These are phyloP conservation scores for Dendroctonus valens DNA, from an alignment of 1,140 invertebrate genomes.

Conservation along the genomic window DNA sequence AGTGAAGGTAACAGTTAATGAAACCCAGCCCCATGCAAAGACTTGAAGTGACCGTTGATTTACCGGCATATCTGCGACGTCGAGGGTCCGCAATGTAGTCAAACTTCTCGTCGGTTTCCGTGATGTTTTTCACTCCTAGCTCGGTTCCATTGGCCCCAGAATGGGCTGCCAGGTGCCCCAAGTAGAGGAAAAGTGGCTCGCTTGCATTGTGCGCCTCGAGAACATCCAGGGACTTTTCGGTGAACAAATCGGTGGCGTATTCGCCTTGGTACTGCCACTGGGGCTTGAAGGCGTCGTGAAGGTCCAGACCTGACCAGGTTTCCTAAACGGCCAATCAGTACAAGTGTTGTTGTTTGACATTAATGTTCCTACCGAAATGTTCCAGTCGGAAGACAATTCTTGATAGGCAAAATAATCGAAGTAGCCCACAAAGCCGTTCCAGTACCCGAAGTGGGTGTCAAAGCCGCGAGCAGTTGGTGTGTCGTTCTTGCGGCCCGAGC, in stretches of 20 bases:
- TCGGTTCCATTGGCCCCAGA: constrained; percentile 65
- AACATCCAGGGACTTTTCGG: constrained; percentile 66
- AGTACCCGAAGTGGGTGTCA: constrained; percentile 65
- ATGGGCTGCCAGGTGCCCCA: constrained; percentile 80
- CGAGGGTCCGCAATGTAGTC: constrained; percentile 70
- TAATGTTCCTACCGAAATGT: constrained; percentile 9
- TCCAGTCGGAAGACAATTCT: constrained; percentile 8
- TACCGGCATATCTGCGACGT: constrained; percentile 76
- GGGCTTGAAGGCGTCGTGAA: constrained; percentile 39
- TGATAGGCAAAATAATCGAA: constrained; percentile 58
- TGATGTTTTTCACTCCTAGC: constrained; percentile 69
- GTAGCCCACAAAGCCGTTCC: constrained; percentile 58
- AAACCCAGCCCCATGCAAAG: not conserved
- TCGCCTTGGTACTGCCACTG: constrained; percentile 58
- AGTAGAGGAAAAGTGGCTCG: constrained; percentile 73
- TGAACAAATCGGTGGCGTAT: constrained; percentile 79
- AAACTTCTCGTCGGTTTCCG: constrained; percentile 72
- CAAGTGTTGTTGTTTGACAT: not conserved
- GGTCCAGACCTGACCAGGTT: constrained; percentile 38
- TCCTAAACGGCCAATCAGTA: not conserved
- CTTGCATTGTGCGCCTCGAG: constrained; percentile 63
- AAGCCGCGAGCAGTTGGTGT: constrained; percentile 63
- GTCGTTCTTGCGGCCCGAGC: constrained; percentile 47
- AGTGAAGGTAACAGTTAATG: constrained; percentile 5
- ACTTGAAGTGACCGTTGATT: constrained; percentile 3